Evolutionary conservation across 2,888 invertebrate species (phyloP), one percentile per base, ranked within the genome.

Genomic region (Drosophila longiperda): DNA sequence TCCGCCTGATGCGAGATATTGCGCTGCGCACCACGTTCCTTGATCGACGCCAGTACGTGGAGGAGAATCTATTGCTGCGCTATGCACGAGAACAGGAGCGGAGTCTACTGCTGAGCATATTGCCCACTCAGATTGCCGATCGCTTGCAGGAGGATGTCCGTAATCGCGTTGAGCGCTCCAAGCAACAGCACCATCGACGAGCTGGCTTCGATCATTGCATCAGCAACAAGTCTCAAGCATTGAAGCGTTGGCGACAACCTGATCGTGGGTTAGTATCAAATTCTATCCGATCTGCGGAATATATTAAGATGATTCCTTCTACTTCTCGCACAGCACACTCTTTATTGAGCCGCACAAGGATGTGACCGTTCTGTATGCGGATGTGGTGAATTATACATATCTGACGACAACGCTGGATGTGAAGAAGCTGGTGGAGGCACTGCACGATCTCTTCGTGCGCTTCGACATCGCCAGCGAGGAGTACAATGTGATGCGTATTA

Each of bases 81-180:
- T 96, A 96, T 91, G 97, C 97, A 74, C 96, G 97, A 90, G 96
- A 97, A 83, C 97, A 98, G 94, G 98, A 98, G 97, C 97, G 98
- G 93, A 96, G 96, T 84, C 94, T 98, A 2, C 95, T 98, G 93
- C 94, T 96, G 59, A 98, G 97, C 86, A 97, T 98, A 75, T 94
- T 98, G 33, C 98, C 98, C 0, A 95, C 96, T 60, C 97, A 98
- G 89, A 96, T 98, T 60, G 96, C 97, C 6, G 94, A 94, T 12
- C 94, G 94, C 84, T 94, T 95, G 33, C 93, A 95, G 62, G 94
- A 94, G 70, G 95, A 95, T 73, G 94, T 95, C 11, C 93, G 95
- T 62, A 93, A 93, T 32, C 94, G 95, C 91, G 95, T 95, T 59
- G 90, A 95, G 75, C 94, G 94, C 17, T 92, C 95, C 36, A 94